Evolutionary conservation across 2,113 vertebrate species (phyloP).

Genomic region (Nesoenas mayeri): DNA sequence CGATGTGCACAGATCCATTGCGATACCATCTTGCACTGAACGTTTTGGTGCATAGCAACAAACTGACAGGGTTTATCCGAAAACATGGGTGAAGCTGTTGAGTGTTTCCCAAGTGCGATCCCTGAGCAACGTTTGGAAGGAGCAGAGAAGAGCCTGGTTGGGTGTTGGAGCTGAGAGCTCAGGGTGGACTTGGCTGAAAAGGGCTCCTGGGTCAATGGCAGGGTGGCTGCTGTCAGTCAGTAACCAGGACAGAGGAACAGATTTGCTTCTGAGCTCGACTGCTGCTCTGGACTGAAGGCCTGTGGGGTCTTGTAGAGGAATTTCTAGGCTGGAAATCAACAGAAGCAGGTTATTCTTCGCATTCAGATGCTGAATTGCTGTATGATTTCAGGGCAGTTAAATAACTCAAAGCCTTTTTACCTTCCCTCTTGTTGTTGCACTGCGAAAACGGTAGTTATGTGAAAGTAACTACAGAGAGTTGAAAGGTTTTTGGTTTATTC

Average conservation of each 20-base stretch:
- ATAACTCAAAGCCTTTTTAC: background rate
- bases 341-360: background rate
- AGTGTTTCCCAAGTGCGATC: background rate
- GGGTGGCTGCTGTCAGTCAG: background rate
- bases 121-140: background rate
- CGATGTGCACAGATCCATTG: background rate
- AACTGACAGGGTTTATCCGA: background rate
- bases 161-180: background rate
- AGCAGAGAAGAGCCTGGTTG: background rate
- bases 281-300: too few relatives aligned
- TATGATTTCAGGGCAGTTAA: background rate
- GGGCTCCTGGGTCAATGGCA: background rate
- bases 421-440: rapidly evolving
- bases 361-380: background rate
- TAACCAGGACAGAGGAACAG: too few relatives aligned
- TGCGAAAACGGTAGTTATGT: rapidly evolving
- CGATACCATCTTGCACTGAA: background rate
- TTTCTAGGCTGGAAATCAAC: too few relatives aligned
- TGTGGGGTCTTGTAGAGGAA: too few relatives aligned
- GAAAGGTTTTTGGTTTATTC: background rate
- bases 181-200: background rate
- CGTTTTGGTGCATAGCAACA: background rate
- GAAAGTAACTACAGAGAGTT: background rate
- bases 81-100: background rate
- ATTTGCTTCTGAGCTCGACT: too few relatives aligned